Evolutionary conservation across 2,113 vertebrate genomes (phyloP).

Genomic region (Telmatochromis brachygnathus): DNA sequence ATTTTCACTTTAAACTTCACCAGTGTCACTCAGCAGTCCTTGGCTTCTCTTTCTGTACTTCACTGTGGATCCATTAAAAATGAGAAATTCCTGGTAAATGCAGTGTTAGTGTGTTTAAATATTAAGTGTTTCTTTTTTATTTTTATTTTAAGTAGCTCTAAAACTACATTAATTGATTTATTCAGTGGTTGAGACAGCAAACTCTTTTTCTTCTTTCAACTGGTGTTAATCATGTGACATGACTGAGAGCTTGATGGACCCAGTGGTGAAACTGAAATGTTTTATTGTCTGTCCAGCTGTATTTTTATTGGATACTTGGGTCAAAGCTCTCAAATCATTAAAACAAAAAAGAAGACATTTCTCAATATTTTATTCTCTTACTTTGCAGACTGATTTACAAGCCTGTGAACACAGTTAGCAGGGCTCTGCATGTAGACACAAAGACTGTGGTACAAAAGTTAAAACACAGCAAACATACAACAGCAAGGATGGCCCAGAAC

Average conservation of each 20-base stretch:
- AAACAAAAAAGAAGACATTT: background rate
- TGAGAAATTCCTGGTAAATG: background rate
- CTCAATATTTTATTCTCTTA: background rate
- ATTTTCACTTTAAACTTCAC: background rate
- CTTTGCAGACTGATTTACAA: background rate
- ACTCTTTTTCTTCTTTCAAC: background rate
- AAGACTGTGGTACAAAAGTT: background rate
- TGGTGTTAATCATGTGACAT: background rate
- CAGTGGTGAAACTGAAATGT: background rate
- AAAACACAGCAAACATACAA: background rate
- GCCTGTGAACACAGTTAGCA: background rate
- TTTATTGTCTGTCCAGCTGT: background rate
- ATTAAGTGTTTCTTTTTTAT: background rate
- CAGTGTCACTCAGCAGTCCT: background rate
- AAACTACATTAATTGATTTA: background rate
- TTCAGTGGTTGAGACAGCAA: background rate
- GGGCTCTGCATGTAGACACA: background rate
- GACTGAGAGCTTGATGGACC: background rate
- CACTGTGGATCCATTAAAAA: background rate
- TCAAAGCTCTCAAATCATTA: background rate
- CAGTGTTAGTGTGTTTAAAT: background rate
- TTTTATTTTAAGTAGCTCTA: background rate
- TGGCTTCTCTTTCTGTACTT: background rate
- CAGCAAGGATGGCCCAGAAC: background rate
- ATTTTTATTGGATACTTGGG: background rate